Evolutionary conservation across 1,140 invertebrate species (phyloP), one percentile per base, ranked within the genome.

Genomic region (Orussus abietinus): DNA sequence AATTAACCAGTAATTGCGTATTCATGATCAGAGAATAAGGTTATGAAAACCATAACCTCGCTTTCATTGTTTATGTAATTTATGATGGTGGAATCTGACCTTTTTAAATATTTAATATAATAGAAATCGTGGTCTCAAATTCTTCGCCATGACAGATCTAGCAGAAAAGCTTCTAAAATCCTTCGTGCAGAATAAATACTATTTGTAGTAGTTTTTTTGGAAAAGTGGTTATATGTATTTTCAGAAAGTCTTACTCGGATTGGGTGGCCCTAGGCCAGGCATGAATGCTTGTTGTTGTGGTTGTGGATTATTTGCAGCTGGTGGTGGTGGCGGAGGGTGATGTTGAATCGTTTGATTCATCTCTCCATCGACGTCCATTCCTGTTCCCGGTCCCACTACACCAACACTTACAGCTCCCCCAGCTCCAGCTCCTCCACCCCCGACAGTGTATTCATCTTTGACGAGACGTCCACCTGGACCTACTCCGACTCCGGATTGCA

Each of bases 371-470:
- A 88, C 84, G 42, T 88, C 86, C 84, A 89, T 87, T 29, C 80
- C 66, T 5, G 59, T 49, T 12, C 53, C 57, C 59, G 66, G 77
- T 55, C 58, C 73, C 12, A 67, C 61, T 17, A 50, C 52, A 10
- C 53, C 42, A 3, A 61, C 68, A 2, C 67, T 64, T 19, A 54
- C 57, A 41, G 53, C 53, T 10, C 62, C 62, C 28, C 40, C 35
- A 4, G 34, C 48, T 17, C 55, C 52, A 5, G 43, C 63, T n/a
- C 59, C 57, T 25, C 80, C 75, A 5, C 81, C 75, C 15, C 85
- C 85, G 22, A 87, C 85, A 13, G 82, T 83, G 66, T 92, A 92
- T 68, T 92, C 90, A 77, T 92, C 89, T 50, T 81, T 82, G 11
- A 78, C 69, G 13, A 77, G 48, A 30, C 69, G 67, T 38, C 75